A percentile compares a stretch with the other conserved stretches of the same genome.
phyloP scores from a whole-genome alignment of 1,140 invertebrate genomes.

The Pectinophora gossypiella region DNA sequence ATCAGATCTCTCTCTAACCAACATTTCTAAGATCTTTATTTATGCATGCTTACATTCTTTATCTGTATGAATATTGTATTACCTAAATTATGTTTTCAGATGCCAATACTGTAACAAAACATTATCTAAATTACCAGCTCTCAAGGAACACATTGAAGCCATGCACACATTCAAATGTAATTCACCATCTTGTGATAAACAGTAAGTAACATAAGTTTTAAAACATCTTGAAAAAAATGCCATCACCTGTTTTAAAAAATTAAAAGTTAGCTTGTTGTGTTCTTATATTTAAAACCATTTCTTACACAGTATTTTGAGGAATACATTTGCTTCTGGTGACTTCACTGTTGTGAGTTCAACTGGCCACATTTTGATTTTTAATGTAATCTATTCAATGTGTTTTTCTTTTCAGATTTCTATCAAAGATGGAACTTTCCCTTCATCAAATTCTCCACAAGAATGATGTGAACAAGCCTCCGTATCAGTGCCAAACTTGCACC shows the following conservation, averaged over 20 bases:
- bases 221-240: too few species aligned
- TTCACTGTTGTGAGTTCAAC: too few species aligned
- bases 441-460: constrained; percentile 49
- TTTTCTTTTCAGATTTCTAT: constrained; percentile 37
- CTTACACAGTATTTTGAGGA: too few species aligned
- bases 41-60: neutral
- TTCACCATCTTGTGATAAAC: constrained; percentile 34
- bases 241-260: too few species aligned
- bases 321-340: too few species aligned
- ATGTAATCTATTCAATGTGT: too few species aligned
- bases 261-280: too few species aligned
- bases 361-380: too few species aligned
- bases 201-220: constrained; percentile 51
- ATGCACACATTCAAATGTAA: constrained; percentile 46
- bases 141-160: constrained; percentile 43
- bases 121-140: constrained; percentile 43
- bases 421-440: constrained; percentile 44
- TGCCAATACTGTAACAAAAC: constrained; percentile 48
- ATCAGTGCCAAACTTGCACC: constrained; percentile 39
- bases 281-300: neutral
- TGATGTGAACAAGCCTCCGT: constrained; percentile 38
- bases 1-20: neutral
- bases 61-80: too few species aligned
- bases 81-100: constrained; percentile 24
- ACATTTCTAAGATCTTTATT: neutral